A percentile compares a stretch with the other conserved stretches of the same genome.
Evolutionary conservation across 2,888 invertebrate species (phyloP).

Genomic region (Drosophila siamana): DNA sequence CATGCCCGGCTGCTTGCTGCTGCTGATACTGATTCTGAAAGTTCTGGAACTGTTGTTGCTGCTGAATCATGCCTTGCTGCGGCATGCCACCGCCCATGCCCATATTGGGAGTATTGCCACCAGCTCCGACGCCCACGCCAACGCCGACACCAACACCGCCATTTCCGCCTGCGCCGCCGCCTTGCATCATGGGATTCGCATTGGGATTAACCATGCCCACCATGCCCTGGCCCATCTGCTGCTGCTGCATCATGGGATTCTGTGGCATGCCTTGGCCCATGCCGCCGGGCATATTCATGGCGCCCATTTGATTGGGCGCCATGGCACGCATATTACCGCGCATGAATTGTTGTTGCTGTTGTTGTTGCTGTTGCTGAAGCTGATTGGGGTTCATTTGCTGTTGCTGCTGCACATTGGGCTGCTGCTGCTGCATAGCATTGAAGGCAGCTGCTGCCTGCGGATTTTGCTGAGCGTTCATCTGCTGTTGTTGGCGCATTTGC

Average conservation of each 20-base stretch:
- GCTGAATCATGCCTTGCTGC: constrained; percentile 85
- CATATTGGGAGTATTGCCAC: constrained; percentile 75
- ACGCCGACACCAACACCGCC: constrained; percentile 63
- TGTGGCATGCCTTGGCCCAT: constrained; percentile 84
- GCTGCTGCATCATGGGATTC: constrained; percentile 81
- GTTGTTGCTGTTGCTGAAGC: constrained; percentile 71
- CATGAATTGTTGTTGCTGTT: constrained; percentile 83
- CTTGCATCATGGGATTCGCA: constrained; percentile 81
- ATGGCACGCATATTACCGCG: constrained; percentile 83
- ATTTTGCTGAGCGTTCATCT: constrained; percentile 66
- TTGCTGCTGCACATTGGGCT: constrained; percentile 74
- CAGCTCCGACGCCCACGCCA: constrained; percentile 49
- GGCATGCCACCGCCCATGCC: constrained; percentile 79
- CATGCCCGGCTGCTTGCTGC: constrained; percentile 85
- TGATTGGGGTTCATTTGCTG: constrained; percentile 75
- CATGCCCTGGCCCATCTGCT: constrained; percentile 81
- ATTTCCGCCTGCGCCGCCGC: constrained; percentile 69
- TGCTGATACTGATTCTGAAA: constrained; percentile 86
- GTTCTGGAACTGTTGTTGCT: constrained; percentile 87
- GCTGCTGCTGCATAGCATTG: constrained; percentile 77
- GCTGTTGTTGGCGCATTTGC: constrained; percentile 79
- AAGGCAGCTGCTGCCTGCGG: constrained; percentile 80
- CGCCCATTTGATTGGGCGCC: constrained; percentile 85
- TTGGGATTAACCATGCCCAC: constrained; percentile 79
- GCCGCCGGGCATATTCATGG: constrained; percentile 83